Evolutionary conservation across 1,140 invertebrate species (phyloP), one percentile per base, ranked within the genome.

Genomic region (Cataglyphis hispanica): DNA sequence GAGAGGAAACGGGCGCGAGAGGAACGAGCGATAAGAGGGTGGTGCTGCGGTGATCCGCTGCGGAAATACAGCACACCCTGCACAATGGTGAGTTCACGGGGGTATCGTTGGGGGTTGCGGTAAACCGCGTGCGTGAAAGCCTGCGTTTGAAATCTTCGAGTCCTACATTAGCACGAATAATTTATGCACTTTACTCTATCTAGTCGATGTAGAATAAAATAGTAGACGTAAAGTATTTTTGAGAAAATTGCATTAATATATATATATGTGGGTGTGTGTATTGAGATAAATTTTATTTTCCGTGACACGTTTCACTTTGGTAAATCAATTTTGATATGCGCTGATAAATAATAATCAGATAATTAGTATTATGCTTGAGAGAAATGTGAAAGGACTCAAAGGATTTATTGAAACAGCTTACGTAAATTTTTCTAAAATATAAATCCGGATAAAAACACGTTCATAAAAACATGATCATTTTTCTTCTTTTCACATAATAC

Each of bases 41-140:
- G 53, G 84, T 50, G 58, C 31, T 83, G 85, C 53, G 64, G 56
- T 61, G 58, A 81, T 40, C 76, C 43, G 40, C 53, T 46, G 58
- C 74, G 50, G 56, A 83, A 72, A 27, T 60, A 72, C 27, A 72
- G 22, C 56, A 50, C 75, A 84, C 63, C 80, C 85, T 87, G 88
- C 85, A 58, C 89, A 46, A 90, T 90, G 89, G 89, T 90, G 80
- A 90, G 89, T 84, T 43, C 46, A n/a, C n/a, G 46, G 22, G 31
- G 27, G 25, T 58, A 31, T 40, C 16, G 50, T 58, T 40, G 22
- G 40, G 40, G 13, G n/a, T 74, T 83, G 34, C 22, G 40, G 4
- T 74, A 46, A 19, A 22, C 19, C 46, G 53, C 19, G 25, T 5
- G 16, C 50, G 46, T 50, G 43, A 50, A 66, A 37, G 27, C 22